Evolutionary conservation across 2,113 vertebrate genomes (phyloP).

Genomic region (Labeo rohita): DNA sequence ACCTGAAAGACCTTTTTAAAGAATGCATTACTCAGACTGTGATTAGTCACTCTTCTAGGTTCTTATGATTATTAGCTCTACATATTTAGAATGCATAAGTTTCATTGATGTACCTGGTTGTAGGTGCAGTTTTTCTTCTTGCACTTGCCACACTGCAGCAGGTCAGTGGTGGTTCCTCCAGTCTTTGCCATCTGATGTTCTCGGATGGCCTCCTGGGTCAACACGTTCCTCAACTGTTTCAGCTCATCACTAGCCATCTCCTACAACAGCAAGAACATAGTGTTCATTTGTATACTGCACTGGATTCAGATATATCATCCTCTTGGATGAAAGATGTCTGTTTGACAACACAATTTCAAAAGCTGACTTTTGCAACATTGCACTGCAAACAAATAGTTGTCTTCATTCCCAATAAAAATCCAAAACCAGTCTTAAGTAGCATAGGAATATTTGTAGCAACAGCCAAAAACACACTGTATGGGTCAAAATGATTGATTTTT

Average conservation of each 20-base stretch:
- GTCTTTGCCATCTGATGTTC: slow-evolving; percentile 99
- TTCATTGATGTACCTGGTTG: slow-evolving; percentile 65
- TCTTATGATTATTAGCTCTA: background rate
- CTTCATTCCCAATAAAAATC: no score
- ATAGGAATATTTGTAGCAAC: no score
- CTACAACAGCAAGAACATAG: slow-evolving; percentile 66
- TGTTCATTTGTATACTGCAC: background rate
- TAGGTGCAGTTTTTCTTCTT: slow-evolving; percentile 98
- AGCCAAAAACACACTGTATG: no score
- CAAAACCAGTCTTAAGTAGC: no score
- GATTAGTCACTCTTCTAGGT: background rate
- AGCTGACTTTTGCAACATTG: background rate
- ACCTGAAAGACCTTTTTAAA: background rate
- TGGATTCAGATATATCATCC: background rate
- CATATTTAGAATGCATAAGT: background rate
- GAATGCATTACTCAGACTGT: background rate
- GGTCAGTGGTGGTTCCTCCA: slow-evolving; percentile 87
- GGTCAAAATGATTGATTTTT: no score
- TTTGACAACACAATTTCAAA: background rate
- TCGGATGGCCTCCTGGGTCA: slow-evolving; percentile 96
- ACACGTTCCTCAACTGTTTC: slow-evolving; percentile 86
- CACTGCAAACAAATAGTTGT: background rate
- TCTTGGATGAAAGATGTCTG: background rate
- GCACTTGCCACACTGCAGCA: slow-evolving; percentile 95
- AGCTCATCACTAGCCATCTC: slow-evolving; percentile 98